Evolutionary conservation across 1,140 invertebrate genomes (phyloP), one percentile per base, ranked within the genome.

Genomic region (Aphidius gifuensis): DNA sequence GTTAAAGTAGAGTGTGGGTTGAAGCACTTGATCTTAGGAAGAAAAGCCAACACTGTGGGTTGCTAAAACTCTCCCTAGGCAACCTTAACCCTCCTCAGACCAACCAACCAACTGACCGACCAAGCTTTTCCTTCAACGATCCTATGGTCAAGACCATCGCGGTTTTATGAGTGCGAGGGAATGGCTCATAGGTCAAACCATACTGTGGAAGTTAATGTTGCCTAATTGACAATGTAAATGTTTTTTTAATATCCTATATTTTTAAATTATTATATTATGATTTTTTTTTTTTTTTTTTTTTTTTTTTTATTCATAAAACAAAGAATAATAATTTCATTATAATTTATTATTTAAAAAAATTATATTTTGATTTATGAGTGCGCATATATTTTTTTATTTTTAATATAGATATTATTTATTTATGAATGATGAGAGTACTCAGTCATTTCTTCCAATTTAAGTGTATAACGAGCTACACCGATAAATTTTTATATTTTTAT

Each of bases 391-490:
- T 44, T 44, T 44, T 44, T 11, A 55, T 42, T n/a, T 40, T 32
- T 43, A n/a, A 55, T 55, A 55, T 42, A 55, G 16, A 43, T 55
- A 80, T 80, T 79, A 76, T 78, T 76, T 32, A 72, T 69, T 69
- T 67, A 71, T 80, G 78, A 80, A 79, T 80, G 80, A 80, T 71
- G 78, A 78, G 72, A 75, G 69, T 74, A 78, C 79, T 80, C 76
- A 74, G 77, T 80, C 79, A 80, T 80, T 80, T 76, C 75, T 78
- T 80, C 78, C 79, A 80, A 80, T 80, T 80, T 80, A 75, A 80
- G 78, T 79, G 75, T 80, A 32, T 32, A 80, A 80, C 79, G 76
- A 80, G 78, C 74, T 76, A 78, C 77, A 80, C 78, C 78, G 77
- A 80, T 80, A 80, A 76, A 69, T 77, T 80, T 74, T 71, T 79